These are phyloP conservation scores for Apotomis betuletana DNA, from an alignment of 2,888 invertebrate genomes.

Conservation along the genomic window DNA sequence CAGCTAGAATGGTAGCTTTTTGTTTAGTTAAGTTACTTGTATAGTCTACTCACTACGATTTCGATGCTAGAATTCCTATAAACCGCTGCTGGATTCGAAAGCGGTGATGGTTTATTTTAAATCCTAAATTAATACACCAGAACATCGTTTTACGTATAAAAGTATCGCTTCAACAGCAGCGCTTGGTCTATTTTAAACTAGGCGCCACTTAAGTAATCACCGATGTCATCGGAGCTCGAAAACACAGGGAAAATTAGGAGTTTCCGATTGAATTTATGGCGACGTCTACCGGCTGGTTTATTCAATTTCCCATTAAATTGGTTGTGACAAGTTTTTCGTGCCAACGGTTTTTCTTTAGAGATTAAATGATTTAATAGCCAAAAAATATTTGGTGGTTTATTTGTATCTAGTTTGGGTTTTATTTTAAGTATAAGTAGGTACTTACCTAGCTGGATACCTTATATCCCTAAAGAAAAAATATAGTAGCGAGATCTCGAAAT, in stretches of 20 bases:
- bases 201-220: constrained; percentile 43
- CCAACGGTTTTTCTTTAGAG: constrained; percentile 23
- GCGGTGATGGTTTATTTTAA: not conserved
- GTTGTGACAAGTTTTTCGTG: constrained; percentile 32
- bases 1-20: no score
- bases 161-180: not conserved
- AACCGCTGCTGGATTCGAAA: no score
- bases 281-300: constrained; percentile 34
- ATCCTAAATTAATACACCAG: not conserved
- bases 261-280: constrained; percentile 33
- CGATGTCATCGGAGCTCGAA: constrained; percentile 38
- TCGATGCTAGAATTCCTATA: no score
- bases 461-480: no score
- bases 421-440: not conserved
- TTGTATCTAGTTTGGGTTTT: not conserved
- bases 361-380: constrained; percentile 20
- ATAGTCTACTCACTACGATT: no score
- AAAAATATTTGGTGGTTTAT: not conserved
- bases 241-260: constrained; percentile 40
- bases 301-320: constrained; percentile 28
- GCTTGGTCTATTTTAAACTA: constrained; percentile 30
- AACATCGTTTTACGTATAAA: not conserved
- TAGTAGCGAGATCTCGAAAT: no score
- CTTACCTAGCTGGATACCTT: no score
- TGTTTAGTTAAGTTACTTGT: no score